Percentiles rank a stretch among this genome's conserved stretches.
These are phyloP conservation scores for Erythrocercus mccallii DNA, from an alignment of 2,113 vertebrate species.

Conservation along the genomic window DNA sequence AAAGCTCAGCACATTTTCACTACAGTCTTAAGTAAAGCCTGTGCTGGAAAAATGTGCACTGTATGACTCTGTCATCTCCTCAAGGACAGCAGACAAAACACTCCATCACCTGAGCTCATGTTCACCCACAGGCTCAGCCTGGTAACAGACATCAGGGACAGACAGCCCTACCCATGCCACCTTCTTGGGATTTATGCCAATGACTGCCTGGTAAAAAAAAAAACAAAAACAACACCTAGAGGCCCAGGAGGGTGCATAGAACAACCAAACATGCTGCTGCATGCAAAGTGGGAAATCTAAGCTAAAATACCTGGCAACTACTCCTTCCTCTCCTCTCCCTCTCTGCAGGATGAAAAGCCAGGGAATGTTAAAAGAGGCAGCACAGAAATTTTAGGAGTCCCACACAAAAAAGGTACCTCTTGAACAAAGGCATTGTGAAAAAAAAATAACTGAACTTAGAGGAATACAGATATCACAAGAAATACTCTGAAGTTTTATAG, in stretches of 20 bases:
- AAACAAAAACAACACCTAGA: not conserved
- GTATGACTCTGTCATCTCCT: not conserved
- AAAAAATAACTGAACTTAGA: not conserved
- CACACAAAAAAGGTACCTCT: not conserved
- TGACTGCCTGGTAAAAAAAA: not conserved
- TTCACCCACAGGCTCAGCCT: not conserved
- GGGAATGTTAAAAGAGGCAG: not conserved
- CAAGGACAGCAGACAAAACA: not conserved
- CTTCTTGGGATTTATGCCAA: not conserved
- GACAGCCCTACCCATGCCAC: not conserved
- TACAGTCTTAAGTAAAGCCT: not conserved
- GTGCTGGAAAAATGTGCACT: not conserved
- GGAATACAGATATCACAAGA: not conserved
- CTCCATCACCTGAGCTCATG: not conserved
- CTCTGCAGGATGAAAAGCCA: not conserved
- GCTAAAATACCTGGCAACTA: not conserved
- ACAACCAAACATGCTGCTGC: slow-evolving; percentile 2
- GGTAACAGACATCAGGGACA: not conserved
- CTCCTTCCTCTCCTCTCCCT: not conserved
- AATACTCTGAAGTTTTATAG: not conserved
- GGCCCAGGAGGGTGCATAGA: not conserved
- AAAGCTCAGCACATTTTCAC: not conserved
- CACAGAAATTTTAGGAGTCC: not conserved
- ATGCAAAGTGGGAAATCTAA: not conserved
- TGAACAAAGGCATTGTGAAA: not conserved